Conservation (phyloP, 2,888 invertebrate species). For the Halocaridina rubra region DNA sequence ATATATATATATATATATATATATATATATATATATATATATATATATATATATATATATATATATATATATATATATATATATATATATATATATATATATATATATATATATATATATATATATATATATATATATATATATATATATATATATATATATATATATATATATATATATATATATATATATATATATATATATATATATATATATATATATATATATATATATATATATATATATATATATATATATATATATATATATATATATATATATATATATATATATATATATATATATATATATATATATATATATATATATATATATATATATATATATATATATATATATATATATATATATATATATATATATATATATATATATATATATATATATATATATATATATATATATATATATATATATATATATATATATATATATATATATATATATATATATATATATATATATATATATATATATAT, state of each 20-base stretch:
- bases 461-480: no score
- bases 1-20: no score
- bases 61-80: neutral
- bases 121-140: constrained; percentile 3
- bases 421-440: no score
- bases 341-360: constrained; percentile 65
- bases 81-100: neutral
- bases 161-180: neutral
- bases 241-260: neutral
- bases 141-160: neutral
- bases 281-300: neutral
- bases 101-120: neutral
- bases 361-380: neutral
- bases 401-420: no score
- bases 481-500: no score
- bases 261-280: neutral
- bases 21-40: neutral
- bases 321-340: neutral
- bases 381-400: neutral
- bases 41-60: neutral
- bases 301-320: neutral
- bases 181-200: neutral
- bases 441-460: no score
- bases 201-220: neutral
- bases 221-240: neutral